A percentile compares a stretch with the other conserved stretches of the same genome.
Conservation (phyloP, 2,113 vertebrate species). For the Glaucidium brasilianum region DNA sequence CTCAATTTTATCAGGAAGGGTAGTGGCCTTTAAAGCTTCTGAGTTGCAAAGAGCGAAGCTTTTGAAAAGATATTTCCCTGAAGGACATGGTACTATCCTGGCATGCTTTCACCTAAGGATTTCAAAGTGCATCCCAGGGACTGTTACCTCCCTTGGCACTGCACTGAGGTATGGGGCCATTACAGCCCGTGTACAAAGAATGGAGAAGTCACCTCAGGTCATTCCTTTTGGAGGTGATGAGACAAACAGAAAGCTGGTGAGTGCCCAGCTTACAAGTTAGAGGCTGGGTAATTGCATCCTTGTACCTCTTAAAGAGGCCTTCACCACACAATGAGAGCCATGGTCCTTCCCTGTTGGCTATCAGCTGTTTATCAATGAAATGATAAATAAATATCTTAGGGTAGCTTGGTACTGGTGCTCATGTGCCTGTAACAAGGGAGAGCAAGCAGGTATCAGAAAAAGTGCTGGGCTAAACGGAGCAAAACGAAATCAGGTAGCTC, state of each 20-base stretch:
- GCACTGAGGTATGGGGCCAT: neutral
- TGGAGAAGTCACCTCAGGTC: neutral
- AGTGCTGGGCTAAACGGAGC: neutral
- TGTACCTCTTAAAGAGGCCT: neutral
- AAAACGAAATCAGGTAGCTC: neutral
- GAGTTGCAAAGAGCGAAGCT: neutral
- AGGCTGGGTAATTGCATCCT: neutral
- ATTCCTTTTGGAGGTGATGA: neutral
- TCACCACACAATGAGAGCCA: rapidly evolving
- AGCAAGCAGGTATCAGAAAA: neutral
- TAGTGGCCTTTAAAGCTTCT: neutral
- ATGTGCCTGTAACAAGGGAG: neutral
- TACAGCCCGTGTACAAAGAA: rapidly evolving
- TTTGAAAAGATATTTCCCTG: neutral
- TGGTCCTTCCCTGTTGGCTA: neutral
- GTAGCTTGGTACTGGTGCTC: neutral
- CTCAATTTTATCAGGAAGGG: neutral
- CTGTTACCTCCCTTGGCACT: neutral
- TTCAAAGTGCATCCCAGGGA: neutral
- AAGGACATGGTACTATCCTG: neutral
- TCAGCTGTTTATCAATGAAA: neutral
- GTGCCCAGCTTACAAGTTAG: neutral
- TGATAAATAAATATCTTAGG: neutral
- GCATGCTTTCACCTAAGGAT: neutral
- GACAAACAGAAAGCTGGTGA: neutral